These are phyloP conservation scores for Clinocottus analis DNA, from an alignment of 2,113 vertebrate genomes.

Conservation along the genomic window DNA sequence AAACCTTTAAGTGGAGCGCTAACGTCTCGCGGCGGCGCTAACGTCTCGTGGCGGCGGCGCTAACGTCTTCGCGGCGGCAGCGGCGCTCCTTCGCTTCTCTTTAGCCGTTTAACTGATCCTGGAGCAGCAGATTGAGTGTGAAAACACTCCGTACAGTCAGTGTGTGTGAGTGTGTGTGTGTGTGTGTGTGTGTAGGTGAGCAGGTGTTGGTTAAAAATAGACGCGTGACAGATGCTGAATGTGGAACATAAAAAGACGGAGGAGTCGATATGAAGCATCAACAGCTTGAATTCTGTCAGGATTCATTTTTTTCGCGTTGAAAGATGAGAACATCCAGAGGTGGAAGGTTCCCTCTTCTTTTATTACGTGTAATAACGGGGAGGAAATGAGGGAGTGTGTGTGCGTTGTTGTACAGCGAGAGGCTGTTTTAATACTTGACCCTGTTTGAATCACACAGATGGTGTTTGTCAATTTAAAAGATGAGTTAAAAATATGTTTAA, in stretches of 20 bases:
- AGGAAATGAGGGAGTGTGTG: neutral
- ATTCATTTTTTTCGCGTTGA: neutral
- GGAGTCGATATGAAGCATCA: neutral
- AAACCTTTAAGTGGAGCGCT: neutral
- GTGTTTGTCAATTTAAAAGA: no score
- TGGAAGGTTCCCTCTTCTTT: neutral
- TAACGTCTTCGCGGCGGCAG: neutral
- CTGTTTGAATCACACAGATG: no score
- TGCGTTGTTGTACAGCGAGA: neutral
- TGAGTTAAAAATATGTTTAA: no score
- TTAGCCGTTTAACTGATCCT: constrained; percentile 2
- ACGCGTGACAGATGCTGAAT: constrained; percentile 14
- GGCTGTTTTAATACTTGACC: no score
- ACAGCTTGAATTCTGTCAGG: constrained; percentile 5
- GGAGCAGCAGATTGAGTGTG: neutral
- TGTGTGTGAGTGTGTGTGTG: constrained; percentile 16
- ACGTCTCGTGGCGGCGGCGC: neutral
- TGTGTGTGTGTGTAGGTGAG: constrained; percentile 2
- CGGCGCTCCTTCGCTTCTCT: neutral
- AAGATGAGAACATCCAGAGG: neutral
- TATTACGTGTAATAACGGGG: neutral
- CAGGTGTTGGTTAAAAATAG: constrained; percentile 54
- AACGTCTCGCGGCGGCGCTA: neutral
- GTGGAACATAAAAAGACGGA: neutral
- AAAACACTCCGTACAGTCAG: neutral